Base-by-base conservation (phyloP, 2,113 vertebrate species). In the Thunnus thynnus region DNA sequence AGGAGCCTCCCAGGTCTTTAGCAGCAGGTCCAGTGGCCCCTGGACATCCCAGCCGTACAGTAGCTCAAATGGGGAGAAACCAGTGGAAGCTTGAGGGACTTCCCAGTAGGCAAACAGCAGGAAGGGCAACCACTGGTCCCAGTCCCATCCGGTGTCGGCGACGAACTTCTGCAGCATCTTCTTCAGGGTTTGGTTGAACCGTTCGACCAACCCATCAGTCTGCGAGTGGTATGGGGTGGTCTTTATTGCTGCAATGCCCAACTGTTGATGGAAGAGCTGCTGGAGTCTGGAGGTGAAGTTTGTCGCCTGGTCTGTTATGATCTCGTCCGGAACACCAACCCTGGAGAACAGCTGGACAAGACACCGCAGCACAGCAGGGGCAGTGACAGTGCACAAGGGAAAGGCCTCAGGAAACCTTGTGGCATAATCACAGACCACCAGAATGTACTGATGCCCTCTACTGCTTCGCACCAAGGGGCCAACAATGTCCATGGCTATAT, bases 21-120 rank as follows among this genome's bases (percentile, higher is more conserved):
- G 20, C 13, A 75, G 20, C 1, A 65, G 20, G 18, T 65, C 50
- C 17, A 75, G 50, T 4, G 36, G 48, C 6, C 61, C 44, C 52
- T 25, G 7, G 1, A 74, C 72, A 4, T 27, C 1, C 13, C 52
- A 22, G 3, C 48, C 60, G 55, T 65, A 63, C 50, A 75, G 11
- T 0, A 65, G 61, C 2, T 75, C 61, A 17, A 75, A 75, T 4
- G 60, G 61, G 13, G 72, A 75, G 25, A 75, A 0, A 2, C 72
- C 30, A 1, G 70, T 48, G 0, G 70, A 72, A 9, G 56, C 17
- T 20, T 72, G 44, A 8, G 56, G 68, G 1, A 58, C 68, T 11
- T 71, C 54, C 14, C 20, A 54, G 17, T 50, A 61, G 0, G 57
- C 56, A 2, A 75, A 75, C 1, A 64, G 48, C 17, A 64, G 17